Evolutionary conservation across 2,888 invertebrate species (phyloP), one percentile per base, ranked within the genome.

Genomic region (Troides aeacus): DNA sequence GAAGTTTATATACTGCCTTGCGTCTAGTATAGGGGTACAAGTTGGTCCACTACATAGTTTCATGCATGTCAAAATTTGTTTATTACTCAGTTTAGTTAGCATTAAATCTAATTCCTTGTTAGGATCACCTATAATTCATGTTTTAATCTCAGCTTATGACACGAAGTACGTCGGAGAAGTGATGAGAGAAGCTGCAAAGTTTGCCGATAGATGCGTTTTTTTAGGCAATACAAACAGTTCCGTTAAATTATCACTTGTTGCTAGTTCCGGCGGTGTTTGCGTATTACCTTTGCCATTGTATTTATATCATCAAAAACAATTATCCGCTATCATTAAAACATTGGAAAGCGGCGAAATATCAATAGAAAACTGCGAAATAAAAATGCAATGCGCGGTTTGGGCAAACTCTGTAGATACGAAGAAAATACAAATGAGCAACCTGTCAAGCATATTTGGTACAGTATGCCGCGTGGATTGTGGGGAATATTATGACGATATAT

Each of bases 1-100:
- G 89, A 87, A 85, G 74, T 92, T 92, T 72, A 83, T 92, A 68
- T 92, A 89, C 75, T 89, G 89, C 66, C 78, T 92, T 10, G 86
- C 92, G 60, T 90, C 90, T 0, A 84, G 81, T 53, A 84, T 92
- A 68, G 92, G 90, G 17, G 76, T 83, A 23, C 85, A 83, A 68
- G 76, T 87, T 18, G 86, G 87, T 59, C 92, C 92, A 21, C 75
- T 87, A 56, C 84, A 86, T 73, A 88, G 88, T 72, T 92, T 89
- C 72, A 89, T 92, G 84, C 86, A 89, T 68, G 81, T 90, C 1
- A 92, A 92, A 78, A 89, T 91, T 72, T 82, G 76, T 74, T 78
- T 92, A 30, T 73, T 92, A 57, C 72, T 92, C 67, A 92, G 92
- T 80, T 79, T 92, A 64, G 79, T 84, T 0, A 92, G 92, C 73